Percentiles rank a stretch among this genome's conserved stretches.
These are phyloP conservation scores for Ptiloglossa arizonensis DNA, from an alignment of 1,140 invertebrate genomes.

Conservation along the genomic window DNA sequence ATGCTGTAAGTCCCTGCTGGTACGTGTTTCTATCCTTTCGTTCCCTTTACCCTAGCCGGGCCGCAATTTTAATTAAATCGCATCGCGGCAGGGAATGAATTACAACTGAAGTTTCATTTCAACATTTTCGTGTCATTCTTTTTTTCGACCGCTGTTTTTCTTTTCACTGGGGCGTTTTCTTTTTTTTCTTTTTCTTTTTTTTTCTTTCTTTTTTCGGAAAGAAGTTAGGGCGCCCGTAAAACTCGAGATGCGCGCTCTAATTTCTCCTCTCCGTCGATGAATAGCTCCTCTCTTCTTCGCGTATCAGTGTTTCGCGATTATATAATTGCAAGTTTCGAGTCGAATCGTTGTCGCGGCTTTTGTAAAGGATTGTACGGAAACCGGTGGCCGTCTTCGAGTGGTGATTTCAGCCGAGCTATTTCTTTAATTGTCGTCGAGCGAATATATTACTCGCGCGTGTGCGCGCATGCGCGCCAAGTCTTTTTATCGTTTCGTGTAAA, in stretches of 20 bases:
- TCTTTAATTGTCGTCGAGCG: no score
- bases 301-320: background rate
- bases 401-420: no score
- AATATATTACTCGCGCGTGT: no score
- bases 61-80: slow-evolving; percentile 53
- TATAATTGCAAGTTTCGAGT: background rate
- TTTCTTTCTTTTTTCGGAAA: slow-evolving; percentile 3
- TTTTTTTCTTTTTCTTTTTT: no score
- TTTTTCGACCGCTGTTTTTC: background rate
- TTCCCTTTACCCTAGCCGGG: slow-evolving; percentile 24
- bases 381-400: no score
- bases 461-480: no score
- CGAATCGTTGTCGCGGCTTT: background rate
- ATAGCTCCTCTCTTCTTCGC: background rate
- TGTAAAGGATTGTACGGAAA: no score
- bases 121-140: slow-evolving; percentile 34
- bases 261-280: slow-evolving; percentile 10
- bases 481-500: no score
- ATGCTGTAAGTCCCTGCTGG: background rate
- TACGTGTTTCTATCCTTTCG: background rate
- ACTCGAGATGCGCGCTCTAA: slow-evolving; percentile 38
- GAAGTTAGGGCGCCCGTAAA: slow-evolving; percentile 24
- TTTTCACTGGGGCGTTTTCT: background rate
- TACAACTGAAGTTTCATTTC: slow-evolving; percentile 50
- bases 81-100: slow-evolving; percentile 46